Evolutionary conservation across 2,797 vertebrate species (phyloP), one percentile per base, ranked within the genome.

Genomic region (Karalla daura): DNA sequence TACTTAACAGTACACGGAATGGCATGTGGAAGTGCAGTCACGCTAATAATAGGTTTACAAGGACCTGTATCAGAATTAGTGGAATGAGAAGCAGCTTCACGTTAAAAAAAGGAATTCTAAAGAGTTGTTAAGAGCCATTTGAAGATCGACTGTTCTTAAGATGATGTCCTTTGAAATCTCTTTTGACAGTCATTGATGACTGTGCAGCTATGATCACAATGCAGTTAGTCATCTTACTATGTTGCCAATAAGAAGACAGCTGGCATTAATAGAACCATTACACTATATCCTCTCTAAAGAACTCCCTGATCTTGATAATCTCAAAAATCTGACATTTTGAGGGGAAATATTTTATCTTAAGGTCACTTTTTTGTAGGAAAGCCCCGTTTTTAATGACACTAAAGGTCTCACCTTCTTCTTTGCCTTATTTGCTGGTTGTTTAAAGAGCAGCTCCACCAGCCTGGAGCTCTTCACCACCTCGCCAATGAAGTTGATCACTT

Each of bases 401-500:
- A 6, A 33, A 17, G 13, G 5, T 18, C 84, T 91, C 82, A 94
- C 92, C 92, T 91, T 92, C 79, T 74, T 81, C 59, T 36, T 86
- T 28, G 66, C 77, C 76, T 78, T 80, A 21, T 20, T 17, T 12
- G 62, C 80, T 7, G 84, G 60, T 51, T 83, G 74, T 52, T 77
- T 89, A 45, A 90, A 91, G 27, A 91, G 76, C 60, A 89, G 52
- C 82, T 93, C 90, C 66, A 86, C 87, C 73, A 95, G 80, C 76
- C 85, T 66, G 71, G 93, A 94, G 63, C 78, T 89, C 83, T 95
- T 96, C 68, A 95, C 87, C 65, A 89, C 89, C 65, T 93, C 93
- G 62, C 85, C 78, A 18, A 97, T 83, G 84, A 92, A 95, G 88
- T 83, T 84, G 76, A 96, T 78, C 59, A 95, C 90, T 86, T 94